Conservation (phyloP, 2,113 vertebrate genomes). For the Ailuropoda melanoleuca region DNA sequence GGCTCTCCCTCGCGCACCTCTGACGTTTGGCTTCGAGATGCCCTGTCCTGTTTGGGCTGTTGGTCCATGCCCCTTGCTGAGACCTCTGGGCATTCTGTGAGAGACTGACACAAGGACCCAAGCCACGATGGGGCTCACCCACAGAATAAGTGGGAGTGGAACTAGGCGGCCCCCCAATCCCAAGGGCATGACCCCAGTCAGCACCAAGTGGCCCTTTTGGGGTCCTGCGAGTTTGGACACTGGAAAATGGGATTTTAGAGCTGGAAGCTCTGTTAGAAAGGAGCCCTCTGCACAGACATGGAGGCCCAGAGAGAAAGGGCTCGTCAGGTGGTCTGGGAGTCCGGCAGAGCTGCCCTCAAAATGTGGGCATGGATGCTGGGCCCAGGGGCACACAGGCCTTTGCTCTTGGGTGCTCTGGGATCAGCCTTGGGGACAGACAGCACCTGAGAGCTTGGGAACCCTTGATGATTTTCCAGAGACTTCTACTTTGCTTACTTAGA, state of each 20-base stretch:
- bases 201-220: too few relatives aligned
- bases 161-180: background rate
- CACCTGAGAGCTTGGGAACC: too few relatives aligned
- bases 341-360: rapidly evolving
- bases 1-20: rapidly evolving
- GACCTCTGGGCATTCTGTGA: background rate
- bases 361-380: rapidly evolving
- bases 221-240: background rate
- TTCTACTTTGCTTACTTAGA: background rate
- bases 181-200: rapidly evolving
- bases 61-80: background rate
- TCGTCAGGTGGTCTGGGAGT: rapidly evolving
- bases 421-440: background rate
- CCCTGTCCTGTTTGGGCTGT: background rate
- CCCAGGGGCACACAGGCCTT: rapidly evolving
- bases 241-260: background rate
- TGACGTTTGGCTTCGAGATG: rapidly evolving
- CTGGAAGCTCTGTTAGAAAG: background rate
- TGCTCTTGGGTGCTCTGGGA: background rate
- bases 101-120: rapidly evolving
- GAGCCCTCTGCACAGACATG: rapidly evolving
- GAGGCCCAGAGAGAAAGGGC: too few relatives aligned
- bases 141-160: background rate
- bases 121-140: rapidly evolving
- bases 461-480: background rate